These are phyloP conservation scores for Capromys pilorides DNA, from an alignment of 2,797 vertebrate genomes.

Conservation along the genomic window DNA sequence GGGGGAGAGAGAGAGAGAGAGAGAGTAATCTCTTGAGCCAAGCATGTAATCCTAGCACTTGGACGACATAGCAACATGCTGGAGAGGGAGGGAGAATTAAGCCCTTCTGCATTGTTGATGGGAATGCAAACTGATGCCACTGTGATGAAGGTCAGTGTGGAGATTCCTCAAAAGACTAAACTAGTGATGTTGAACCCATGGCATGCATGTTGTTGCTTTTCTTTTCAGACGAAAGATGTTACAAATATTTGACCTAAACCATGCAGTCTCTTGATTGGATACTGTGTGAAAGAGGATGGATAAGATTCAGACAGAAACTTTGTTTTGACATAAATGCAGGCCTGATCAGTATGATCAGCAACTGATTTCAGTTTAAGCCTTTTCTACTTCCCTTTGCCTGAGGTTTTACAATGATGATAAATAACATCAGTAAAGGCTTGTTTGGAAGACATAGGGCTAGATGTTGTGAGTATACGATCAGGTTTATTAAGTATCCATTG, in stretches of 20 bases:
- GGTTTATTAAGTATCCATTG: not conserved
- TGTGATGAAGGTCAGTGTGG: too few relatives aligned
- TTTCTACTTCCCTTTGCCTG: not conserved
- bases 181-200: not conserved
- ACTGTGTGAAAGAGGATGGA: not conserved
- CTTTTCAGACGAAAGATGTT: too few relatives aligned
- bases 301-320: not conserved
- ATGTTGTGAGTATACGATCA: not conserved
- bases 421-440: not conserved
- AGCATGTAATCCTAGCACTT: not conserved
- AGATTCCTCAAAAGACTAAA: not conserved
- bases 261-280: not conserved
- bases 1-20: too few relatives aligned
- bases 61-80: not conserved
- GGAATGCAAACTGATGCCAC: too few relatives aligned
- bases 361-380: not conserved
- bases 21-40: too few relatives aligned
- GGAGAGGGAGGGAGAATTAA: not conserved
- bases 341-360: not conserved
- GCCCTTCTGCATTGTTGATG: too few relatives aligned
- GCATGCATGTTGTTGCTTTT: too few relatives aligned
- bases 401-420: not conserved
- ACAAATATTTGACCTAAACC: not conserved
- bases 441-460: conserved; percentile 33
- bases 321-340: not conserved